Evolutionary conservation across 35 echinoderm and acorn worm species (phyloP), one percentile per base, ranked within the genome.

Genomic region (Anneissia japonica): DNA sequence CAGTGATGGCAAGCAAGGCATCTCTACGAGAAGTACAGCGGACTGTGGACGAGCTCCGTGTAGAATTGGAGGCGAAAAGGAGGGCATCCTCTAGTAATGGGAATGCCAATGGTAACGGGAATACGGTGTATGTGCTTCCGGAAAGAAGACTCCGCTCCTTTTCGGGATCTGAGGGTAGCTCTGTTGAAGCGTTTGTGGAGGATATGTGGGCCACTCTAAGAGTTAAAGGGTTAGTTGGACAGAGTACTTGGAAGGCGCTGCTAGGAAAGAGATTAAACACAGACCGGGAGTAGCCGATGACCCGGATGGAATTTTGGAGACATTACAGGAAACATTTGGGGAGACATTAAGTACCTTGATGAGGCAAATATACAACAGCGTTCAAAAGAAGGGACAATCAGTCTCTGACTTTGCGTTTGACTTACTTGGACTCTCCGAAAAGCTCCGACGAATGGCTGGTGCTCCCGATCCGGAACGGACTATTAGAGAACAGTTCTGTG

Each of bases 241-340:
- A 39, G 0, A 74, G 74, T 46, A 86, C 30, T 30, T 91, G 30
- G 89, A 86, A 64, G 89, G 89, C 12, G n/a, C 75, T 82, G 89
- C 89, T 38, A 1, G 89, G 29, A 84, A 82, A 38, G 89, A 86
- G 73, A 45, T 91, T 30, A 64, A 74, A 46, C 89, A 91, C 46
- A 46, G 89, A 13, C 83, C 83, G 35, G 17, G n/a, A 38, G 55
- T 21, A 21, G 34, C 41, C 17, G 46, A 73, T 23, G 83, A 91
- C 73, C 34, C 83, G 30, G 73, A 81, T 0, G 32, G 36, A 38
- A 34, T 91, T 39, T 28, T 91, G 0, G 38, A 36, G 17, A 39
- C 73, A 13, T 36, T 91, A 30, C 83, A 73, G 26, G 89, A 91
- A 3, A 86, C 83, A 0, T 91, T 91, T 35, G 89, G 89, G 16